phyloP scores from a whole-genome alignment of 2,888 invertebrate species.

The Lydus trimaculatus region DNA sequence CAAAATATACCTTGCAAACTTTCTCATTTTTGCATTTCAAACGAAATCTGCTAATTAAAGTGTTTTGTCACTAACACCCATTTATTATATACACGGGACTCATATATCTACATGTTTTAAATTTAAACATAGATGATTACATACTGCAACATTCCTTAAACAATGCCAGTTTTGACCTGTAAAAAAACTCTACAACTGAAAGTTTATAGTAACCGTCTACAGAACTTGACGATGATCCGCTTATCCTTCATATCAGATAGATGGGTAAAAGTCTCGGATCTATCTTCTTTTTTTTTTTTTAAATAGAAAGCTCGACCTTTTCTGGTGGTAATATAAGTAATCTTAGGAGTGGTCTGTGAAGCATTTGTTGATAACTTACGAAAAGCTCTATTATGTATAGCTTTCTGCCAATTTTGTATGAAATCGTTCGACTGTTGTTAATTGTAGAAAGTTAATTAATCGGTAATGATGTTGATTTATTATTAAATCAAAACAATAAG shows the following conservation, averaged over 20 bases:
- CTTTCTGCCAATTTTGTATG: no score
- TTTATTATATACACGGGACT: no score
- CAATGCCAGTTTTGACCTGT: neutral
- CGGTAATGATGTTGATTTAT: no score
- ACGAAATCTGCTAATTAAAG: neutral
- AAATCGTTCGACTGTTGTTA: neutral
- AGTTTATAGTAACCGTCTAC: no score
- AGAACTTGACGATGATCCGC: no score
- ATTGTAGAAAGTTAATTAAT: neutral
- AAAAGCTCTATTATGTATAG: no score
- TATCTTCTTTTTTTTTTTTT: no score
- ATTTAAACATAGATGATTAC: neutral
- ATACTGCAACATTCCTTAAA: neutral
- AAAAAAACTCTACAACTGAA: no score
- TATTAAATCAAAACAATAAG: no score
- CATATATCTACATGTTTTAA: neutral
- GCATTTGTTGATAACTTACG: neutral
- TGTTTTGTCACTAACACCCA: slow-evolving; percentile 1
- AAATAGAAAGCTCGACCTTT: neutral
- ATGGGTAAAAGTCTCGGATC: no score
- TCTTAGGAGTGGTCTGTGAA: neutral
- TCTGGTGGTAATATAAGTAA: neutral
- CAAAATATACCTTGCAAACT: neutral
- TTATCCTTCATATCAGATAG: no score
- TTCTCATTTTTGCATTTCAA: neutral